Conservation (phyloP, 2,888 invertebrate species). For the Oithona nana region DNA sequence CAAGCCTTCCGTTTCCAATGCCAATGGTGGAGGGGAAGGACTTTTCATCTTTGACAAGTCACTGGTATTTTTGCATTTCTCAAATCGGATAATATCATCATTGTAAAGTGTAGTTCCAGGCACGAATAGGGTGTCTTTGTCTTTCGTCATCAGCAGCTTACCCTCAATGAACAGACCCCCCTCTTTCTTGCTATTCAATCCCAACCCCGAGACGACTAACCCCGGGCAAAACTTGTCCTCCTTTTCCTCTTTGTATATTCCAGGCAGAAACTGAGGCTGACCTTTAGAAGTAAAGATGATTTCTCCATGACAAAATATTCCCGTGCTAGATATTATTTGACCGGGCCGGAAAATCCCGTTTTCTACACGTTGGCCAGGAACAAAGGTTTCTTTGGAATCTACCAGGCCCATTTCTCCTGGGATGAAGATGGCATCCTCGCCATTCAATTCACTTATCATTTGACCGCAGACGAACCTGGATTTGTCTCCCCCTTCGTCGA, state of each 20-base stretch:
- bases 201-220: background rate
- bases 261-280: slow-evolving; percentile 12
- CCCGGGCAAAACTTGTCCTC: no score
- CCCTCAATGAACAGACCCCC: background rate
- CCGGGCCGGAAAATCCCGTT: slow-evolving; percentile 20
- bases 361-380: slow-evolving; percentile 21
- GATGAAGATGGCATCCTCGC: slow-evolving; percentile 24
- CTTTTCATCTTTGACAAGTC: background rate
- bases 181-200: background rate
- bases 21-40: background rate
- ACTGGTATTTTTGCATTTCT: slow-evolving; percentile 4
- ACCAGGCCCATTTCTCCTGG: slow-evolving; percentile 47
- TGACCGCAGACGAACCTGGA: slow-evolving; percentile 7
- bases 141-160: slow-evolving; percentile 1
- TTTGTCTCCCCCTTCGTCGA: slow-evolving; percentile 8
- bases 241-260: slow-evolving; percentile 7
- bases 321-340: slow-evolving; percentile 15
- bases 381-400: slow-evolving; percentile 27
- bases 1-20: slow-evolving; percentile 1
- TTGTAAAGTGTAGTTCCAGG: no score
- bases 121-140: slow-evolving; percentile 19
- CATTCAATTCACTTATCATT: background rate
- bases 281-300: slow-evolving; percentile 17
- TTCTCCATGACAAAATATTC: background rate
- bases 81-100: slow-evolving; percentile 1